These are phyloP conservation scores for Trichacis sp. DNA, from an alignment of 2,888 invertebrate genomes.

Conservation along the genomic window DNA sequence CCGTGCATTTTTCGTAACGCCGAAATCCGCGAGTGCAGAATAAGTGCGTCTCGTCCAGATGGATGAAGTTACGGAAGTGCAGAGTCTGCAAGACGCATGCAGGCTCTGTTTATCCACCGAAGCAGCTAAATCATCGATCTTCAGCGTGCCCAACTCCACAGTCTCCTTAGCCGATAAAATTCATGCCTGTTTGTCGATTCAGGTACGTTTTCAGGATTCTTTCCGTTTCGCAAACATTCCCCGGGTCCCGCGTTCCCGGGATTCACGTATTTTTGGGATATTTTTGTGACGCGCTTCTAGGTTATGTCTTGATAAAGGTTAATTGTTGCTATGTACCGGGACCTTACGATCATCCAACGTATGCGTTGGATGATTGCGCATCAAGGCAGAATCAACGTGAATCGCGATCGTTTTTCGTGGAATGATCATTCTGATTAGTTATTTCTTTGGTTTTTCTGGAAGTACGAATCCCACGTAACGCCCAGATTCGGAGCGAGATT, in stretches of 20 bases:
- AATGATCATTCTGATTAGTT: too few species aligned
- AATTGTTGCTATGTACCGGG: background rate
- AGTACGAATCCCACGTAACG: too few species aligned
- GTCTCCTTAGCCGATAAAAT: slow-evolving; percentile 75
- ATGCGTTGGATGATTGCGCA: too few species aligned
- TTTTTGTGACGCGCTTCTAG: background rate
- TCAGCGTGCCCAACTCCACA: slow-evolving; percentile 71
- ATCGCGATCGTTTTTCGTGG: too few species aligned
- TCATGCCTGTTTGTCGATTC: slow-evolving; percentile 75
- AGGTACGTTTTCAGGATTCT: slow-evolving; percentile 70
- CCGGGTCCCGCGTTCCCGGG: background rate
- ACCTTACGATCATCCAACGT: too few species aligned
- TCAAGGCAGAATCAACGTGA: too few species aligned
- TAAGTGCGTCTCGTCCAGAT: slow-evolving; percentile 37
- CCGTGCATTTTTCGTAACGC: background rate
- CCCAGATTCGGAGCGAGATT: too few species aligned
- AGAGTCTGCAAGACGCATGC: slow-evolving; percentile 71
- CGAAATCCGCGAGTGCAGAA: background rate
- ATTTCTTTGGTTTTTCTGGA: too few species aligned
- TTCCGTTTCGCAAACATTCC: background rate
- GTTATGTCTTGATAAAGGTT: background rate
- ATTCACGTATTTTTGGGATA: background rate
- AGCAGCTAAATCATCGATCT: slow-evolving; percentile 74
- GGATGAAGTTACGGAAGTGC: slow-evolving; percentile 54
- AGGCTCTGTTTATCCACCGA: slow-evolving; percentile 76